Conservation (phyloP, 2,113 vertebrate species). For the Ammodytes dubius region DNA sequence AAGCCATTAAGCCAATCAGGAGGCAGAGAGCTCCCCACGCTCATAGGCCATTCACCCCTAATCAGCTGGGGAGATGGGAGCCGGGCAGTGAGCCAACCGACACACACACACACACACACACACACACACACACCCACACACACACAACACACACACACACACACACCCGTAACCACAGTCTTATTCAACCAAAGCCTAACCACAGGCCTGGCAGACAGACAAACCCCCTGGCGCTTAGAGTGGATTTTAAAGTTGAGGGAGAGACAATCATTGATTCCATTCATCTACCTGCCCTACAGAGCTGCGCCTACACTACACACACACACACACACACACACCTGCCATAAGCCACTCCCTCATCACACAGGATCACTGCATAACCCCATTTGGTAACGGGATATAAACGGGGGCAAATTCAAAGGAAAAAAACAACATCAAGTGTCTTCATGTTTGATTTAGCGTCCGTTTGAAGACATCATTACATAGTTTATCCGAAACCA, state of each 20-base stretch:
- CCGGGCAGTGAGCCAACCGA: slow-evolving; percentile 78
- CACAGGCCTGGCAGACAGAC: slow-evolving; percentile 34
- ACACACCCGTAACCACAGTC: slow-evolving; percentile 15
- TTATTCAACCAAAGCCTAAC: slow-evolving; percentile 48
- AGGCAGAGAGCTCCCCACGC: slow-evolving; percentile 65
- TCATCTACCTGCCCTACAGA: slow-evolving; percentile 43
- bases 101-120: slow-evolving; percentile 27
- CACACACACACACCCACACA: slow-evolving; percentile 25
- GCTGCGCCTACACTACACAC: slow-evolving; percentile 20
- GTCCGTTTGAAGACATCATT: background rate
- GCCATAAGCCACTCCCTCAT: slow-evolving; percentile 36
- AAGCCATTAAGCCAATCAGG: slow-evolving; percentile 85
- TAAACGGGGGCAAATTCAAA: background rate
- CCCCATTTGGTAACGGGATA: slow-evolving; percentile 6
- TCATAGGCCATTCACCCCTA: slow-evolving; percentile 91
- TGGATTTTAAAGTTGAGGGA: slow-evolving; percentile 49
- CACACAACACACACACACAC: slow-evolving; percentile 25
- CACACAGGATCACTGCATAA: slow-evolving; percentile 10
- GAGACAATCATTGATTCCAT: slow-evolving; percentile 49
- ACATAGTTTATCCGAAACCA: background rate
- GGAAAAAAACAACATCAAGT: background rate
- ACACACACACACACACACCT: slow-evolving; percentile 31
- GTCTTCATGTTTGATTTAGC: background rate
- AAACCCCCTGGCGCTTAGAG: slow-evolving; percentile 20
- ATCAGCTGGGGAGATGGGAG: slow-evolving; percentile 88